Percentiles rank a stretch among this genome's conserved stretches.
These are phyloP conservation scores for Drosophila virilis DNA, from an alignment of 1,140 invertebrate genomes.

Conservation along the genomic window DNA sequence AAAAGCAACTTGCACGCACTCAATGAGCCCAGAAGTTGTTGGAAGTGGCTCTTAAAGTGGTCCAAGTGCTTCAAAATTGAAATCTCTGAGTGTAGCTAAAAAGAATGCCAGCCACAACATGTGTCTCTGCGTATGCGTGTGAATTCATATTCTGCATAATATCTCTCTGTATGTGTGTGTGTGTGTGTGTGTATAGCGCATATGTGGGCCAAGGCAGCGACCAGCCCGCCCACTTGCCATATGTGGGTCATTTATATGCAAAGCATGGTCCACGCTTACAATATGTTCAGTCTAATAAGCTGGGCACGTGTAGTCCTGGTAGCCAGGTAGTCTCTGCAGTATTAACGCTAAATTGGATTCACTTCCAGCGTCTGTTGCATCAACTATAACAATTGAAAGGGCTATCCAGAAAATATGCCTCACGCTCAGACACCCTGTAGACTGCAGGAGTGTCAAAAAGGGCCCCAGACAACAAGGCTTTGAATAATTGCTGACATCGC, in stretches of 20 bases:
- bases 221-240: constrained; percentile 15
- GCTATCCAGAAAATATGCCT: no score
- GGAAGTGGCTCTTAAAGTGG: constrained; percentile 59
- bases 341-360: constrained; percentile 46
- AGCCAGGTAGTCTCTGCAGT: constrained; percentile 35
- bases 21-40: constrained; percentile 51
- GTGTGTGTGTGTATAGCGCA: background rate
- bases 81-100: constrained; percentile 25
- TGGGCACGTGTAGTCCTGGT: constrained; percentile 43
- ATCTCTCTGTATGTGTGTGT: background rate
- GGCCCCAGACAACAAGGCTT: background rate
- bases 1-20: constrained; percentile 28
- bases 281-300: constrained; percentile 73
- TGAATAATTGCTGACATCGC: no score
- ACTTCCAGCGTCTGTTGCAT: background rate
- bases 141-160: constrained; percentile 1
- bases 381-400: constrained; percentile 12
- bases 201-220: constrained; percentile 51
- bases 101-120: constrained; percentile 22
- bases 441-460: background rate
- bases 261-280: constrained; percentile 68
- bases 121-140: background rate
- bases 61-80: constrained; percentile 51
- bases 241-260: constrained; percentile 79
- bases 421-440: no score